Evolutionary conservation across 2,888 invertebrate species (phyloP), one percentile per base, ranked within the genome.

Genomic region (Apantesis nais): DNA sequence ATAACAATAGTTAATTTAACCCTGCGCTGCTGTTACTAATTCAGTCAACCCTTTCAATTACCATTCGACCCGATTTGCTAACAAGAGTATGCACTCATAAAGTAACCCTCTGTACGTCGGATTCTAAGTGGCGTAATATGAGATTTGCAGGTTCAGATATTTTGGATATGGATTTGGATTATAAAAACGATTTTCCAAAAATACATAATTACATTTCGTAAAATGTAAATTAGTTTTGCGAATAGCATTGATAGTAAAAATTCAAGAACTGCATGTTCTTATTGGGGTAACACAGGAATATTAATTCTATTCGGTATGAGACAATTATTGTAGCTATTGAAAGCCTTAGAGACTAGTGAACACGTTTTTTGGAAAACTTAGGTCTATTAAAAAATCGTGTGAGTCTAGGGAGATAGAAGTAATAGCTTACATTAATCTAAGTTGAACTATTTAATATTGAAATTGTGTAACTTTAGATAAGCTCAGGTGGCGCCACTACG

Each of bases 31-130:
- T 81, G 82, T 75, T 80, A 86, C 85, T 82, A 81, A 87, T 88
- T 86, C 83, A 83, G 74, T 80, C 80, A 84, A 79, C 86, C 84
- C 79, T 78, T 74, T 79, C 79, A 86, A 86, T 88, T 86, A 88
- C 83, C 83, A 86, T 80, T 76, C 76, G 75, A 74, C 79, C 80
- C 81, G 79, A 80, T 81, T 85, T 80, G 77, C 85, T 83, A 85
- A 86, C 79, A 77, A 69, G 82, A 84, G 78, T 67, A 74, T 76
- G 72, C 74, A 74, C 75, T 76, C 73, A 74, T 78, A 76, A 78
- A 74, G 58, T 72, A 70, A 72, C 74, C 76, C 78, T 73, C 52
- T 63, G 70, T 73, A 62, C 75, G 72, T 74, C 65, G 29, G 41
- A 60, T 37, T 61, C 63, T 81, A 68, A 74, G 71, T 74, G 72